Evolutionary conservation across 2,888 invertebrate genomes (phyloP).

Genomic region (Plebejus anna): DNA sequence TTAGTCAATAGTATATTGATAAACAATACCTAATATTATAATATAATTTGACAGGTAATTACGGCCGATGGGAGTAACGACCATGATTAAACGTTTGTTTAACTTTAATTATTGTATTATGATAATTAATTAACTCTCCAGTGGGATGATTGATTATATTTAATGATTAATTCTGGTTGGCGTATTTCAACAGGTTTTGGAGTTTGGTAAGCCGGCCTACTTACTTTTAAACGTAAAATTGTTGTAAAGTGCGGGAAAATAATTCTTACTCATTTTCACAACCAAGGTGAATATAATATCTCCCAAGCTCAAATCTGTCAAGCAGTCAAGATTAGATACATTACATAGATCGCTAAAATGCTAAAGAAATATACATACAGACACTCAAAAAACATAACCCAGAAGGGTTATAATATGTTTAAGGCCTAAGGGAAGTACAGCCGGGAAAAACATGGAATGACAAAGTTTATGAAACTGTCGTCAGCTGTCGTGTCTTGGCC

Average conservation of each 20-base stretch:
- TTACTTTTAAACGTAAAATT: neutral
- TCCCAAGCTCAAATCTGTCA: too few species aligned
- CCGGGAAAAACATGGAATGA: too few species aligned
- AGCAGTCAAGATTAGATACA: too few species aligned
- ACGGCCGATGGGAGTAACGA: conserved; percentile 4
- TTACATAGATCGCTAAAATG: too few species aligned
- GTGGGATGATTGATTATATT: conserved; percentile 26
- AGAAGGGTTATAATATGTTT: too few species aligned
- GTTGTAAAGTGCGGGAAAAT: neutral
- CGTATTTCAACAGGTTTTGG: neutral
- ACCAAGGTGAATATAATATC: too few species aligned
- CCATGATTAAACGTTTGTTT: conserved; percentile 5
- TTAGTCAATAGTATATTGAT: conserved; percentile 9
- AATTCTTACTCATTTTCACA: too few species aligned
- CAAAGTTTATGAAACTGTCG: neutral
- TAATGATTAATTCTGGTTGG: neutral
- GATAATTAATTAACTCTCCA: conserved; percentile 17
- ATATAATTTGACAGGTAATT: conserved; percentile 23
- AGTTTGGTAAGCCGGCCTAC: neutral
- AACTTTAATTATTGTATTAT: conserved; percentile 21
- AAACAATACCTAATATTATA: neutral
- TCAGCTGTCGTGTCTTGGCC: conserved; percentile 4
- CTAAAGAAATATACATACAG: too few species aligned
- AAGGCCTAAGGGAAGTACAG: too few species aligned
- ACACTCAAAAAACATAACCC: too few species aligned